Evolutionary conservation across 1,140 invertebrate genomes (phyloP), one percentile per base, ranked within the genome.

Genomic region (Zaprionus tsacasi): DNA sequence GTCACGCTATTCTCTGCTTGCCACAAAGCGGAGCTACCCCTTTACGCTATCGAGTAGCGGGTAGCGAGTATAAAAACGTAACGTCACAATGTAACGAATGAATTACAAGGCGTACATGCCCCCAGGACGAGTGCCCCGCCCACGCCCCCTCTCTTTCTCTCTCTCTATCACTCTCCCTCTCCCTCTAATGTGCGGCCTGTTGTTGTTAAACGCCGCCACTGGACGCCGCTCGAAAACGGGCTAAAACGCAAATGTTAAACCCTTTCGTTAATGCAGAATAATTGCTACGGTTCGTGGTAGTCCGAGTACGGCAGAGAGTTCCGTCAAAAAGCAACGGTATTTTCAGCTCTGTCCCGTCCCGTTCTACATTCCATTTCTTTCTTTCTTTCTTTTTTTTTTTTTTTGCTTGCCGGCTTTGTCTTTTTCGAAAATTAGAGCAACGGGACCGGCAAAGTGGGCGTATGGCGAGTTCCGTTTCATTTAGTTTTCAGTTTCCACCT

Each of bases 241-340:
- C 79, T 88, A 87, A 89, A 88, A 88, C 85, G 85, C 85, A 88
- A 88, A 88, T 88, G 85, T 89, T 89, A 89, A 88, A 89, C 85
- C 85, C 85, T 88, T 88, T 88, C 85, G 85, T 89, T 88, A 88
- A 88, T 89, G 81, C 85, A 88, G 77, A 88, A 88, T 88, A 88
- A 88, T 88, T 88, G 85, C 85, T 81, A 80, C 75, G 80, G 82
- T 81, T 79, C 82, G 82, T 81, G 85, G 85, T 81, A 85, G 85
- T 83, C 78, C 77, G 50, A 87, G 79, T 66, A 63, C 13, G 33
- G 25, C 25, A 27, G 6, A 58, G 58, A 70, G 67, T 66, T 73
- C 69, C 64, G 33, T 52, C 70, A 68, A 67, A 78, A 73, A 43
- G 59, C 58, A 63, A 71, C 55, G 68, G 68, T 55, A 72, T 66